Conservation (phyloP, 2,113 vertebrate species). For the Ageneiosus marmoratus region DNA sequence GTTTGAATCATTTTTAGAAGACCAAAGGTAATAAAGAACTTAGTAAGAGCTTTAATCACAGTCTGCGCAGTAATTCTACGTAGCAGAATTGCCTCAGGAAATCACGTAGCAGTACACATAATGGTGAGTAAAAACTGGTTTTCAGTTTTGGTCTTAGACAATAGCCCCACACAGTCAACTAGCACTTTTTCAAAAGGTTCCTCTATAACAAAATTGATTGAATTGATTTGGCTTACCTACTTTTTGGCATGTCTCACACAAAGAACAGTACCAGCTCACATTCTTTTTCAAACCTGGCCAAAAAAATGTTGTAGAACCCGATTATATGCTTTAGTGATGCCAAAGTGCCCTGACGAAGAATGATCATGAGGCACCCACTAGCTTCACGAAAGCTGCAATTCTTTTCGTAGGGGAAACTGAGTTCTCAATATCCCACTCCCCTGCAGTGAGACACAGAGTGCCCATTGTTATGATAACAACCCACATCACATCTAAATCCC, state of each 20-base stretch:
- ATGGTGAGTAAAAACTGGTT: neutral
- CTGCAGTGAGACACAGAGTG: no score
- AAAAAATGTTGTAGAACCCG: conserved; percentile 12
- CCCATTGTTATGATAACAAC: no score
- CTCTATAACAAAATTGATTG: neutral
- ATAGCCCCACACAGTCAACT: conserved; percentile 20
- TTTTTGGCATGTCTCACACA: neutral
- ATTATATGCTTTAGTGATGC: conserved; percentile 26
- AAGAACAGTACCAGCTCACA: neutral
- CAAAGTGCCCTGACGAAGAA: conserved; percentile 21
- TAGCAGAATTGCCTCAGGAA: no score
- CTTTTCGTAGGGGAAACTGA: no score
- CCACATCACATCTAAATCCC: no score
- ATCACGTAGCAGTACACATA: no score
- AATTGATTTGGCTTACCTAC: conserved; percentile 5
- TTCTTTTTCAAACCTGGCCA: neutral
- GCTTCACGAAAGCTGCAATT: no score
- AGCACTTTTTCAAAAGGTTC: conserved; percentile 8
- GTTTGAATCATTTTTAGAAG: no score
- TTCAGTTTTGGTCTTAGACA: neutral
- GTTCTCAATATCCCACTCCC: no score
- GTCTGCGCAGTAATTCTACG: no score
- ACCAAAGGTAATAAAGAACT: no score
- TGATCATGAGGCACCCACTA: neutral
- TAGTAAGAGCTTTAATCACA: no score